Base-by-base conservation (phyloP, 2,888 invertebrate genomes). In the Drosophila testacea region DNA sequence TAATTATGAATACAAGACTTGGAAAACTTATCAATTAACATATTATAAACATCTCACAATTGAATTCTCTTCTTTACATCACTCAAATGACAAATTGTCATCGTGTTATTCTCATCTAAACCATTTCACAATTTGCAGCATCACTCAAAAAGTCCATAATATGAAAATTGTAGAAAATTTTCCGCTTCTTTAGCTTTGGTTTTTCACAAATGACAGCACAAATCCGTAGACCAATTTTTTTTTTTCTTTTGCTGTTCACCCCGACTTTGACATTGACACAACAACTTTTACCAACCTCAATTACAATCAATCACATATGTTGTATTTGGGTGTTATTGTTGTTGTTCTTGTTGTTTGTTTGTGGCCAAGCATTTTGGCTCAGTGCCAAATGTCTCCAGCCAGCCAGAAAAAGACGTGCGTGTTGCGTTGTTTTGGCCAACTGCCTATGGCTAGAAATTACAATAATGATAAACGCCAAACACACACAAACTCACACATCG, bases 291-390 rank as follows among this genome's bases (percentile, higher is more conserved):
- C 90, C 77, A 80, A 82, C 82, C 90, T 82, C 90, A 88, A 90
- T 90, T 88, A 87, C 87, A 86, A 88, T 88, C 89, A 88, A 88
- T 88, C 89, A 90, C 89, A 83, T 72, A 78, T 90, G 85, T 78
- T 75, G 75, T 69, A 39, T 64, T 64, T 51, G 50, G 74, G 56
- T 64, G 54, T 64, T 56, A 36, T 42, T 41, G 36, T 56, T 74
- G 69, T 54, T 46, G 48, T 47, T 62, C 16, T 16, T 28, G 55
- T 47, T 60, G n/a, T 39, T 69, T 55, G 65, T 57, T 73, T 64
- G 66, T 61, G 68, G 81, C 69, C 75, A 75, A 64, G 63, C 54
- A 69, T 65, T 61, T 69, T 79, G 73, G 79, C 69, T 60, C 48
- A 32, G 52, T 60, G 56, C 83, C 83, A 79, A 69, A 75, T 75